phyloP scores from a whole-genome alignment of 2,888 invertebrate species.

The Cerceris ruficornis region DNA sequence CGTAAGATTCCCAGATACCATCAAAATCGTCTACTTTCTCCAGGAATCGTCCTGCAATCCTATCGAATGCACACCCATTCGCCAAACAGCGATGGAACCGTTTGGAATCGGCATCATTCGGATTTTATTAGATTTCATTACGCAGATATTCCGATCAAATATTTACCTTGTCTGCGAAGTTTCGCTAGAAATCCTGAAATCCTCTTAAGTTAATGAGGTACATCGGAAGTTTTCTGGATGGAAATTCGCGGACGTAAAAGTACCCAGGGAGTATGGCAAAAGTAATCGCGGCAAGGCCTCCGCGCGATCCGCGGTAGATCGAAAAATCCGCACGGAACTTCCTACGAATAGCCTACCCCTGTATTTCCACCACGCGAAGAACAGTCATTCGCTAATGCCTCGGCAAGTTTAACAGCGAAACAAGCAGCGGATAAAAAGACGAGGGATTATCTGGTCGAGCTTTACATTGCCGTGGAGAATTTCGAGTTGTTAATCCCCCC shows the following conservation, averaged over 20 bases:
- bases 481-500: slow-evolving; percentile 5
- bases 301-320: not conserved
- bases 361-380: not conserved
- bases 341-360: not conserved
- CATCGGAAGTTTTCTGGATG: slow-evolving; percentile 41
- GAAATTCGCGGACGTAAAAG: slow-evolving; percentile 29
- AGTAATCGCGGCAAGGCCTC: slow-evolving; percentile 35
- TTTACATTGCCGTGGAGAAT: not conserved
- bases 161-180: slow-evolving; percentile 58
- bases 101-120: slow-evolving; percentile 33
- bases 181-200: slow-evolving; percentile 50
- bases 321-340: slow-evolving; percentile 7
- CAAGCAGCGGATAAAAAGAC: slow-evolving; percentile 5
- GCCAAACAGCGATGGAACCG: not conserved
- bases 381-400: slow-evolving; percentile 17
- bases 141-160: slow-evolving; percentile 36
- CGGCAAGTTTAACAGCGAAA: not conserved
- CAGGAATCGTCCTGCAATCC: no score
- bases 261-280: slow-evolving; percentile 28
- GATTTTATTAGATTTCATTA: slow-evolving; percentile 43
- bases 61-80: no score
- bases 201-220: slow-evolving; percentile 59
- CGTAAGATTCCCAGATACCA: no score
- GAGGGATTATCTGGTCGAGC: not conserved
- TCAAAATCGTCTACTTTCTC: no score